A percentile compares a stretch with the other conserved stretches of the same genome.
phyloP scores from a whole-genome alignment of 2,113 vertebrate species.

The Oncorhynchus clarkii region DNA sequence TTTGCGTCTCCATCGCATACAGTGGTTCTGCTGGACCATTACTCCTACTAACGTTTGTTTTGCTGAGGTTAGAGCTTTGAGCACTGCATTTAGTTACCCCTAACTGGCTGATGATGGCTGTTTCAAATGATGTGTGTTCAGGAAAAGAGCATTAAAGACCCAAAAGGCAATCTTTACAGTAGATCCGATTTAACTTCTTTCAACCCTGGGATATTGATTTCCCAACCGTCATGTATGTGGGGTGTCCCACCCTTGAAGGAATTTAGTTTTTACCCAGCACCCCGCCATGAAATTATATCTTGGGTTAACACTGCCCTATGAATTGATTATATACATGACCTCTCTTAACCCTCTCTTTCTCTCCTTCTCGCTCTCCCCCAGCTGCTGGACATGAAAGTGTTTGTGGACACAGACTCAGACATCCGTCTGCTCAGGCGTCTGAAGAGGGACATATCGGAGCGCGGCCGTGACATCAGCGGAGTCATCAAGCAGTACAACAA shows the following conservation, averaged over 20 bases:
- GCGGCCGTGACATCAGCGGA: slow-evolving; percentile 79
- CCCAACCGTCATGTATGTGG: no score
- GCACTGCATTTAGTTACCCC: slow-evolving; percentile 27
- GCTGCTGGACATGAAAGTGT: slow-evolving; percentile 93
- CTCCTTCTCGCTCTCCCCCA: slow-evolving; percentile 34
- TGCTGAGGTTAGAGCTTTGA: slow-evolving; percentile 35
- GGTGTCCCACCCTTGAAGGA: no score
- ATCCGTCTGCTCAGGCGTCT: slow-evolving; percentile 86
- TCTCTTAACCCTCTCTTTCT: neutral
- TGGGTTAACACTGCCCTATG: no score
- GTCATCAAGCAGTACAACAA: slow-evolving; percentile 92
- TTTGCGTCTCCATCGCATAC: neutral
- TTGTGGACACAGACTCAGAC: slow-evolving; percentile 90
- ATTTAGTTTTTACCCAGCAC: no score
- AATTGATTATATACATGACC: neutral
- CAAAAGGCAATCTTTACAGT: no score
- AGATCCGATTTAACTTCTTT: no score
- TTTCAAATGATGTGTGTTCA: neutral
- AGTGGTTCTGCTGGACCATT: slow-evolving; percentile 7
- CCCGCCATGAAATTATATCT: no score
- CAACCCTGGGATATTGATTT: no score
- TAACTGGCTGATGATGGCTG: neutral
- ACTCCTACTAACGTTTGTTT: slow-evolving; percentile 24
- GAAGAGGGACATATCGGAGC: slow-evolving; percentile 85
- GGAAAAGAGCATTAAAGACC: neutral